A percentile compares a stretch with the other conserved stretches of the same genome.
phyloP scores from a whole-genome alignment of 2,113 vertebrate species.

The Athene noctua region DNA sequence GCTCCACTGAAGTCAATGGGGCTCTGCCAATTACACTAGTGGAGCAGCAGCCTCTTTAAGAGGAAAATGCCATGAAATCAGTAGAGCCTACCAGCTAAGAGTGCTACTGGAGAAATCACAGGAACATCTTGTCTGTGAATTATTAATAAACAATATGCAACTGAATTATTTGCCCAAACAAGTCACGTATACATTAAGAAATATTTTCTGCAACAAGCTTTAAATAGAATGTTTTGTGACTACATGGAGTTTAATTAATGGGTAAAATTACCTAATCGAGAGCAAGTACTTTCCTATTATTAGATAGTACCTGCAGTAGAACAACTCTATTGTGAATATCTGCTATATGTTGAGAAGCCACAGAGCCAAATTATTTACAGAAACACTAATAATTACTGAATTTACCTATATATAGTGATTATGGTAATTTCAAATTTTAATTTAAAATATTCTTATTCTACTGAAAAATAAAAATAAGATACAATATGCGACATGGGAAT shows the following conservation, averaged over 20 bases:
- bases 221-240: neutral
- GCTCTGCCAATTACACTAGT: neutral
- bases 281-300: neutral
- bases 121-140: neutral
- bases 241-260: constrained; percentile 22
- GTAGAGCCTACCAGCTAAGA: neutral
- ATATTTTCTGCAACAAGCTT: neutral
- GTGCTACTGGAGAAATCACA: neutral
- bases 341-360: neutral
- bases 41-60: neutral
- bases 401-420: neutral
- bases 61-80: neutral
- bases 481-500: neutral
- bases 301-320: neutral
- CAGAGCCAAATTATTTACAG: neutral
- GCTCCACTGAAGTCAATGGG: neutral
- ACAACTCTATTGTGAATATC: neutral
- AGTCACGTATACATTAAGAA: neutral
- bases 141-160: neutral
- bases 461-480: neutral
- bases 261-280: neutral
- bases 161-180: neutral
- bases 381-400: neutral
- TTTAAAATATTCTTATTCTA: neutral
- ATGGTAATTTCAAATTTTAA: neutral